Conservation (phyloP, 1,140 invertebrate genomes). For the Scaptomyza graminum region DNA sequence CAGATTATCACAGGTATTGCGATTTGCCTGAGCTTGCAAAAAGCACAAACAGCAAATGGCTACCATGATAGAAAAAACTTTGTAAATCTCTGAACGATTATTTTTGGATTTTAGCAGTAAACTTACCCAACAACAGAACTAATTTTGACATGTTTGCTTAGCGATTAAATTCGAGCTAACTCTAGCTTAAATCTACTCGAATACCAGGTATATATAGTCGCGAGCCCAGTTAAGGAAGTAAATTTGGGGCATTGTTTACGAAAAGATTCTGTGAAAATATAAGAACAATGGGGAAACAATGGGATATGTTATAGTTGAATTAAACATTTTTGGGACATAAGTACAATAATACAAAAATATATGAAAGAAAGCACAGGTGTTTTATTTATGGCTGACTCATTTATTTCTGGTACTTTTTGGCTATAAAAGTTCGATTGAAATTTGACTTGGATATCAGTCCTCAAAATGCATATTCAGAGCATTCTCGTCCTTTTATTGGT, state of each 20-base stretch:
- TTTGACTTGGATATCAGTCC: constrained; percentile 13
- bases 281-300: neutral
- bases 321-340: neutral
- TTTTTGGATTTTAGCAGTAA: too few relatives aligned
- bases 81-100: neutral
- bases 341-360: neutral
- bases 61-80: neutral
- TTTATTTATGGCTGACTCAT: neutral
- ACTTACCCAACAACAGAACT: constrained; percentile 54
- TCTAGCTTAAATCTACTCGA: neutral
- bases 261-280: neutral
- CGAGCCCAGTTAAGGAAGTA: constrained; percentile 3
- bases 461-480: constrained; percentile 44
- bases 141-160: constrained; percentile 52
- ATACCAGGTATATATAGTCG: constrained; percentile 27
- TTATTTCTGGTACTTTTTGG: too few relatives aligned
- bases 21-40: constrained; percentile 28
- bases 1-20: constrained; percentile 15
- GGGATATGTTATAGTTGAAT: neutral
- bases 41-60: constrained; percentile 46
- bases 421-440: constrained; percentile 20
- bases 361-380: constrained; percentile 1
- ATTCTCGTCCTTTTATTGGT: constrained; percentile 32
- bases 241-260: constrained; percentile 6
- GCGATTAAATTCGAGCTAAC: neutral